phyloP scores from a whole-genome alignment of 1,140 invertebrate species.

The Sarcophaga bullata region DNA sequence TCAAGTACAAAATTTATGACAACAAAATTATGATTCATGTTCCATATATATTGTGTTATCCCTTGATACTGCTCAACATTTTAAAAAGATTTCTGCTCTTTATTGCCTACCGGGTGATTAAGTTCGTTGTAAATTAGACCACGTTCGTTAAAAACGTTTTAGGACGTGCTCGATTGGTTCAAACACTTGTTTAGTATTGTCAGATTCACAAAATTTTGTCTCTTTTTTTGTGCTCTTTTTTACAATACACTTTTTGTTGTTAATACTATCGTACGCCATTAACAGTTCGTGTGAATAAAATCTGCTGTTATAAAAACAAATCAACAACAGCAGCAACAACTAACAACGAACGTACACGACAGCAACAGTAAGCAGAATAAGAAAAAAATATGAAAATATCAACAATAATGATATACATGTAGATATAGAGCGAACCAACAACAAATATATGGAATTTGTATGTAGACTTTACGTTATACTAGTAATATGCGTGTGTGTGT shows the following conservation, averaged over 20 bases:
- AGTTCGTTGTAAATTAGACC: conserved; percentile 10
- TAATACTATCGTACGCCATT: not conserved
- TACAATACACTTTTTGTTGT: not conserved
- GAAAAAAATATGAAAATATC: too few species aligned
- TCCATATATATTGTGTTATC: too few species aligned
- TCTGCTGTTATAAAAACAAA: not conserved
- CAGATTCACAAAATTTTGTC: not conserved
- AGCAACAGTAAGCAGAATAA: too few species aligned
- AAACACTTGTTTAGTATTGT: conserved; percentile 12
- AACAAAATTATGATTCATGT: too few species aligned
- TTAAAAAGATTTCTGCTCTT: not conserved
- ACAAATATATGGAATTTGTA: too few species aligned
- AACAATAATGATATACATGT: too few species aligned
- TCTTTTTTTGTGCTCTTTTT: not conserved
- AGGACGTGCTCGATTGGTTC: not conserved
- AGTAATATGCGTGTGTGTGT: too few species aligned
- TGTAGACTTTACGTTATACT: too few species aligned
- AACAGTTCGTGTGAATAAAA: conserved; percentile 5
- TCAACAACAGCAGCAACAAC: not conserved
- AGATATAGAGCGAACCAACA: too few species aligned
- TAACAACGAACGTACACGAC: not conserved
- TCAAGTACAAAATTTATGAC: too few species aligned
- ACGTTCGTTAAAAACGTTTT: conserved; percentile 19
- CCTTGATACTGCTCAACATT: too few species aligned
- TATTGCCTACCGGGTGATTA: not conserved